A percentile compares a stretch with the other conserved stretches of the same genome.
These are phyloP conservation scores for Pantelozetes paolii DNA, from an alignment of 2,888 invertebrate genomes.

Conservation along the genomic window DNA sequence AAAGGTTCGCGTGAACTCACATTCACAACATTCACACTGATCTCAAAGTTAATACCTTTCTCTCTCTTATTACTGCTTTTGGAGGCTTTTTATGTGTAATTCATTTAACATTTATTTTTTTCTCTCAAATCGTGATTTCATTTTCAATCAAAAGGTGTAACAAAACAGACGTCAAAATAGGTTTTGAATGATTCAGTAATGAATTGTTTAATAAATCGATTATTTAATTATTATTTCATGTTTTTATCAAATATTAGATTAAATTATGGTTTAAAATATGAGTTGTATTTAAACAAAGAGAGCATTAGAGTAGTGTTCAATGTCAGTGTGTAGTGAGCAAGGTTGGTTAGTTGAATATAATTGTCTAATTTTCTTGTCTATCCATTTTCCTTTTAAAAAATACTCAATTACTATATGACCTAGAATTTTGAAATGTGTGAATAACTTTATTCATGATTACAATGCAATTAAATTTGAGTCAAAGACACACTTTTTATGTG, in stretches of 20 bases:
- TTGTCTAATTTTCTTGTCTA: too few relatives aligned
- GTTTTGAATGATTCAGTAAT: slow-evolving; percentile 21
- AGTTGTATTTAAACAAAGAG: too few relatives aligned
- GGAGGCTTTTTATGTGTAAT: not conserved
- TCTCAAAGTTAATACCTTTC: slow-evolving; percentile 9
- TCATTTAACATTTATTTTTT: not conserved
- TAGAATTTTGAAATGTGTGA: too few relatives aligned
- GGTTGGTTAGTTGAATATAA: too few relatives aligned
- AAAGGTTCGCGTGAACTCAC: slow-evolving; percentile 30
- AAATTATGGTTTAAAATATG: too few relatives aligned
- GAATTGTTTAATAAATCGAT: not conserved
- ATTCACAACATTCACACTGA: not conserved
- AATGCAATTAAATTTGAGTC: too few relatives aligned
- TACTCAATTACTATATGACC: too few relatives aligned
- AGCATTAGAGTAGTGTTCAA: too few relatives aligned
- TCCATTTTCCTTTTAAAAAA: too few relatives aligned
- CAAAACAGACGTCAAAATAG: slow-evolving; percentile 26
- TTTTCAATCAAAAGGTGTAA: slow-evolving; percentile 27
- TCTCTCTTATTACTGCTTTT: not conserved
- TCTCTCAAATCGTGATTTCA: not conserved
- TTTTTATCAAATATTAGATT: slow-evolving; percentile 4
- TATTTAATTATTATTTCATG: not conserved
- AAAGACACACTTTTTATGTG: too few relatives aligned
- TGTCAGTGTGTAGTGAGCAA: too few relatives aligned
- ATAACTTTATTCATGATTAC: too few relatives aligned